phyloP scores from a whole-genome alignment of 2,797 vertebrate species.

The Sebastes dallii region DNA sequence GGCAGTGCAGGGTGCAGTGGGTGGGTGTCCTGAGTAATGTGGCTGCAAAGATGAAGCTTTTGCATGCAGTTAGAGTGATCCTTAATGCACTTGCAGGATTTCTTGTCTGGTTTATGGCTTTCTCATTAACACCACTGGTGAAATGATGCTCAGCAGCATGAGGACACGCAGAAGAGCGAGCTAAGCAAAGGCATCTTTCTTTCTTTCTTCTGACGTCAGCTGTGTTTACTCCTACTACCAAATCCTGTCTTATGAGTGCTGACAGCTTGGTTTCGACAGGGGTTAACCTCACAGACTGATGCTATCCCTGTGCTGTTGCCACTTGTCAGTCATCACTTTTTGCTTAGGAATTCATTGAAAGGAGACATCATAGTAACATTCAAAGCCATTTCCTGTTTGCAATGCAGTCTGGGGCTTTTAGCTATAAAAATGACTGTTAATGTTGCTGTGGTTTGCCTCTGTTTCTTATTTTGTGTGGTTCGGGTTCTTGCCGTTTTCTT shows the following conservation, averaged over 20 bases:
- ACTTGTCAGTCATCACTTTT: constrained; percentile 42
- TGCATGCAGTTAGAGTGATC: constrained; percentile 23
- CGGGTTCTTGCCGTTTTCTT: not conserved
- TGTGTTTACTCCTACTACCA: constrained; percentile 31
- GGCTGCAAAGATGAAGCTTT: constrained; percentile 10
- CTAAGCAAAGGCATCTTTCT: constrained; percentile 15
- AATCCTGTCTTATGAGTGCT: constrained; percentile 37
- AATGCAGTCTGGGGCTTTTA: not conserved
- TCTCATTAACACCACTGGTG: constrained; percentile 28
- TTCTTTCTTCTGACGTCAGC: constrained; percentile 33
- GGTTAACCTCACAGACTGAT: constrained; percentile 55
- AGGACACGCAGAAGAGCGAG: not conserved
- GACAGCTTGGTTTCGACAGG: constrained; percentile 51
- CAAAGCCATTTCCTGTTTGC: constrained; percentile 41
- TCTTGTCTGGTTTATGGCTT: constrained; percentile 38
- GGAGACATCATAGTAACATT: constrained; percentile 17
- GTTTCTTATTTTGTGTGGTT: constrained; percentile 8
- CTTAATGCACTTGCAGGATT: constrained; percentile 27
- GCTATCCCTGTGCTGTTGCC: constrained; percentile 33
- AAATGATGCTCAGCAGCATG: constrained; percentile 14
- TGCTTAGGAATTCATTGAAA: constrained; percentile 49
- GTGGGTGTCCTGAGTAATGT: not conserved
- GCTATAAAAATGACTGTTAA: constrained; percentile 28
- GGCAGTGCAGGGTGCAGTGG: not conserved
- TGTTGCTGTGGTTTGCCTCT: not conserved